phyloP scores from a whole-genome alignment of 1,140 invertebrate species.

The Diorhabda elongata region DNA sequence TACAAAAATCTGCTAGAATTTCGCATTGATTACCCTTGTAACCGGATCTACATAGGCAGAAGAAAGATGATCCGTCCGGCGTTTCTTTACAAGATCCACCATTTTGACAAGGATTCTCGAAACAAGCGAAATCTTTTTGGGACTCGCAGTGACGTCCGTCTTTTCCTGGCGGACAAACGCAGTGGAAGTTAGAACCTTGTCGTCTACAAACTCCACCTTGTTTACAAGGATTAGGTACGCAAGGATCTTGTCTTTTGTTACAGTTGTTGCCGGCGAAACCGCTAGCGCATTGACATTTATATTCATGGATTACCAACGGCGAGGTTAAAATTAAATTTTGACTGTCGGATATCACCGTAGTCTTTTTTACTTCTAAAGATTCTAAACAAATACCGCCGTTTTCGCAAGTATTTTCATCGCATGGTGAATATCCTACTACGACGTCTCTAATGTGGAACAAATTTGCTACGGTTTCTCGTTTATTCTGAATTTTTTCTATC shows the following conservation, averaged over 20 bases:
- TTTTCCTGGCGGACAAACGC: slow-evolving; percentile 69
- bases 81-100: slow-evolving; percentile 86
- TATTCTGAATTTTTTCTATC: slow-evolving; percentile 58
- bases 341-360: slow-evolving; percentile 70
- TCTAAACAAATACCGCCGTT: slow-evolving; percentile 75
- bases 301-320: slow-evolving; percentile 71
- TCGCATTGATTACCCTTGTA: slow-evolving; percentile 87
- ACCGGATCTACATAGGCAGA: slow-evolving; percentile 83
- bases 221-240: slow-evolving; percentile 84
- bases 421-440: slow-evolving; percentile 69
- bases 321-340: slow-evolving; percentile 74
- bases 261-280: slow-evolving; percentile 76
- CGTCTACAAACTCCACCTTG: slow-evolving; percentile 75
- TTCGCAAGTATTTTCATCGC: slow-evolving; percentile 63
- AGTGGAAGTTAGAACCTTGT: slow-evolving; percentile 77
- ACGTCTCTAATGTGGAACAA: slow-evolving; percentile 57
- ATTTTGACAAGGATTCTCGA: slow-evolving; percentile 79
- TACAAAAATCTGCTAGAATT: slow-evolving; percentile 76
- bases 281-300: slow-evolving; percentile 72
- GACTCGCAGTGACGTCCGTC: slow-evolving; percentile 82
- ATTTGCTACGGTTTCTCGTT: slow-evolving; percentile 59
- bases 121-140: slow-evolving; percentile 77
- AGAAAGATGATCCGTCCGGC: slow-evolving; percentile 79
- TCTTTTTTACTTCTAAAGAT: slow-evolving; percentile 63
- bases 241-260: slow-evolving; percentile 82